These are phyloP conservation scores for Siderastrea siderea DNA, from an alignment of 92 coral and sea anemone species.

Conservation along the genomic window DNA sequence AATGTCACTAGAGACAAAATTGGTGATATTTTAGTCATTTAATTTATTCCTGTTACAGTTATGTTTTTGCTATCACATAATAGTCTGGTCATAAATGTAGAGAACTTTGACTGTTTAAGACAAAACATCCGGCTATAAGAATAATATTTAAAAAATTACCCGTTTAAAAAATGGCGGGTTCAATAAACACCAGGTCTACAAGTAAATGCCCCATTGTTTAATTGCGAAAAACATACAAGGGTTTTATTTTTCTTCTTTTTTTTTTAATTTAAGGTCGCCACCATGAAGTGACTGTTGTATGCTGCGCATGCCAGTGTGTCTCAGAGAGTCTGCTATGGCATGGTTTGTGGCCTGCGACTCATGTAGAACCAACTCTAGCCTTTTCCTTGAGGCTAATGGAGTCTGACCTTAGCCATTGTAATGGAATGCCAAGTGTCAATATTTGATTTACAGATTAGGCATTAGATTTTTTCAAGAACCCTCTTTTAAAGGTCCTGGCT, in stretches of 20 bases:
- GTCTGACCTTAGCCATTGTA: constrained; percentile 24
- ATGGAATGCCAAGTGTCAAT: constrained; percentile 77
- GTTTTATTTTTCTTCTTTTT: not conserved
- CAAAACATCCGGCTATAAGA: too few species aligned
- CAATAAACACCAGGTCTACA: too few species aligned
- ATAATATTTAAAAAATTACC: too few species aligned
- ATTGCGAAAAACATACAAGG: too few species aligned
- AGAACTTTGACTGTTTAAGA: too few species aligned
- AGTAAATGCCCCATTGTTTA: too few species aligned
- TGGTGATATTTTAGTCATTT: too few species aligned
- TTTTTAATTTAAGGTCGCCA: constrained; percentile 58
- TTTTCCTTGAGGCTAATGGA: constrained; percentile 61
- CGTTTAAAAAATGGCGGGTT: too few species aligned
- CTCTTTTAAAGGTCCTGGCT: constrained; percentile 62
- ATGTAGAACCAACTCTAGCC: constrained; percentile 69
- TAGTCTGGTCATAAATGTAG: too few species aligned
- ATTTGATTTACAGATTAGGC: constrained; percentile 51
- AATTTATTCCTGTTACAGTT: too few species aligned
- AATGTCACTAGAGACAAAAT: too few species aligned
- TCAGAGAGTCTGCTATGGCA: constrained; percentile 51
- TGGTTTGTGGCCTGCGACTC: constrained; percentile 78
- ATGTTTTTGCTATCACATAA: too few species aligned
- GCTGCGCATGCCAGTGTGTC: constrained; percentile 57
- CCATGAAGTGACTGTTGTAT: constrained; percentile 50
- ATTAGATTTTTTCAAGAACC: constrained; percentile 45